These are phyloP conservation scores for Tympanoctomys barrerae DNA, from an alignment of 2,797 vertebrate species.

Conservation along the genomic window DNA sequence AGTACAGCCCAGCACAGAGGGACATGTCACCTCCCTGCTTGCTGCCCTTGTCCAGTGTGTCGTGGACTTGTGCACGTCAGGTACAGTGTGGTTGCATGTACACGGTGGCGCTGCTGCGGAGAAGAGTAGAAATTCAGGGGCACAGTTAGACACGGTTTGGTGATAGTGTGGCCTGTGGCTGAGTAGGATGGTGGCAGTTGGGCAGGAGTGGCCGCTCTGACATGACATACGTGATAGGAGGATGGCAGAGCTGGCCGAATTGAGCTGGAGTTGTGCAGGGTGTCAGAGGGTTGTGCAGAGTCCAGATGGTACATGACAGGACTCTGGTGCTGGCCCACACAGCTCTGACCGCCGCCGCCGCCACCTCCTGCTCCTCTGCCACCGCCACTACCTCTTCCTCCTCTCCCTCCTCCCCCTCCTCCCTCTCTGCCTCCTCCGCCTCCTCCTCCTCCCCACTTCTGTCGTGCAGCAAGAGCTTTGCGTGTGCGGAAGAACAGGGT, in stretches of 20 bases:
- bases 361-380: background rate
- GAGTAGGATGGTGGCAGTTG: no score
- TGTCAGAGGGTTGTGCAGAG: background rate
- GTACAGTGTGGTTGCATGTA: fast-evolving
- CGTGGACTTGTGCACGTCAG: background rate
- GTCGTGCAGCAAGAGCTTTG: fast-evolving
- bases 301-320: background rate
- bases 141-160: no score
- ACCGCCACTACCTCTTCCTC: background rate
- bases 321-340: background rate
- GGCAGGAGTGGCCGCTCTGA: background rate
- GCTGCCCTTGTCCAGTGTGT: background rate
- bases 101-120: background rate
- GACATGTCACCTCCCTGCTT: background rate
- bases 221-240: fast-evolving
- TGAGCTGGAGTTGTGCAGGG: fast-evolving
- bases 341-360: background rate
- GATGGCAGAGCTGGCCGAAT: background rate
- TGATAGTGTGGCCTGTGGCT: fast-evolving
- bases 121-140: background rate
- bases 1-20: background rate
- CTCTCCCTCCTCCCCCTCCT: no score
- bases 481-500: background rate
- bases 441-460: fast-evolving
- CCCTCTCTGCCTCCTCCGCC: no score